Percentiles rank a stretch among this genome's conserved stretches.
Evolutionary conservation across 1,140 invertebrate genomes (phyloP).

Genomic region (Diprion similis): DNA sequence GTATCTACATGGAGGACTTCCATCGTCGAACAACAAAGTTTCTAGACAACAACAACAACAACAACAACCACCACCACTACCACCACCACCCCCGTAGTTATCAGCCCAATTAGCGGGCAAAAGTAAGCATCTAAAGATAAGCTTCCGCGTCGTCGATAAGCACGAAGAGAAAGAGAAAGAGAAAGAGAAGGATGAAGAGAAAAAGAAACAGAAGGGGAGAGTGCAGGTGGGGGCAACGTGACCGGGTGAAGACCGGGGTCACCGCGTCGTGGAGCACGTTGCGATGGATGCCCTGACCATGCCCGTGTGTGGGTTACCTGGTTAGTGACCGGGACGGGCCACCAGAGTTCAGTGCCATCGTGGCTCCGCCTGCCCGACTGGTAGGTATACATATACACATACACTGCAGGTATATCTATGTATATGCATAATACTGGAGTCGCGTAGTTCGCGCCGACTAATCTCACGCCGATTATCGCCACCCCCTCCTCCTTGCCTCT

Average conservation of each 20-base stretch:
- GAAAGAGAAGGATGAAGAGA: neutral
- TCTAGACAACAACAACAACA: too few species aligned
- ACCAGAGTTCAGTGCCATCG: neutral
- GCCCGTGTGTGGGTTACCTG: neutral
- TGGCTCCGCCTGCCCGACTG: neutral
- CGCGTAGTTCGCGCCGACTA: neutral
- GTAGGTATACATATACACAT: neutral
- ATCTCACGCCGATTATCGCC: slow-evolving; percentile 2
- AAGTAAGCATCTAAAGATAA: too few species aligned
- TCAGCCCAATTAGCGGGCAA: too few species aligned
- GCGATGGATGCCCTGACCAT: neutral
- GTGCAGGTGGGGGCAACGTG: neutral
- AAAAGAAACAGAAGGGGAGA: neutral
- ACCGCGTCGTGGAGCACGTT: neutral
- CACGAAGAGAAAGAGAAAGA: neutral
- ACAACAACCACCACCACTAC: too few species aligned
- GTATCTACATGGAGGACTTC: too few species aligned
- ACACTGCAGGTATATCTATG: too few species aligned
- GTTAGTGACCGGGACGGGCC: neutral
- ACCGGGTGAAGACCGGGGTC: neutral
- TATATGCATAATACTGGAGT: too few species aligned
- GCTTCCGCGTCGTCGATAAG: too few species aligned
- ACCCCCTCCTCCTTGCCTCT: too few species aligned
- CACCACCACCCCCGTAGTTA: too few species aligned
- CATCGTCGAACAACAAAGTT: too few species aligned